A percentile compares a stretch with the other conserved stretches of the same genome.
These are phyloP conservation scores for Campylomormyrus numenius DNA, from an alignment of 2,113 vertebrate genomes.

Conservation along the genomic window DNA sequence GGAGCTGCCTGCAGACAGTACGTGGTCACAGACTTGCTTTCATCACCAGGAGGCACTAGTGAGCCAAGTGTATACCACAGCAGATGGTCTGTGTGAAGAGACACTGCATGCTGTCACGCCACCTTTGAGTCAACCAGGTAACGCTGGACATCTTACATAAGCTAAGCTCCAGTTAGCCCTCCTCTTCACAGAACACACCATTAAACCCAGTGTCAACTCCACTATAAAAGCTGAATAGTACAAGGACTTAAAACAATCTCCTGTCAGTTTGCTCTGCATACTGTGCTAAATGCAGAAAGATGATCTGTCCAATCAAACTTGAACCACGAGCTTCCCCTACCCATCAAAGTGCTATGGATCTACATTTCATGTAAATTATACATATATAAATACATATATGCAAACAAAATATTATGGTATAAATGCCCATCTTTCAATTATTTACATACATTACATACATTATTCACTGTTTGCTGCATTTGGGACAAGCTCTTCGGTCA, in stretches of 20 bases:
- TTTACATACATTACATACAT: not conserved
- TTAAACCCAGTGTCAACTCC: not conserved
- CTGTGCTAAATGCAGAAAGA: not conserved
- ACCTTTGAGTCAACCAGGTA: not conserved
- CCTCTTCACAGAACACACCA: not conserved
- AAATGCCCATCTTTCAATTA: not conserved
- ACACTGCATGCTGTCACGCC: not conserved
- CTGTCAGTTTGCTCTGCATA: not conserved
- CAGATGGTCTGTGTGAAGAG: not conserved
- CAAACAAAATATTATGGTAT: not conserved
- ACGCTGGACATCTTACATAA: not conserved
- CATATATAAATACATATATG: not conserved
- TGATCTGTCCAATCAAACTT: not conserved
- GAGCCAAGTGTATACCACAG: not conserved
- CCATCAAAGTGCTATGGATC: not conserved
- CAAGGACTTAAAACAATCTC: not conserved
- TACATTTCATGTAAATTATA: not conserved
- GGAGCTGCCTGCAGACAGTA: not conserved
- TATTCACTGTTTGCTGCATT: not conserved
- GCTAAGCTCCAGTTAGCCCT: not conserved
- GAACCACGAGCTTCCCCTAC: not conserved
- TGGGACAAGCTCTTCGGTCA: not conserved
- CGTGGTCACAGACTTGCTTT: not conserved
- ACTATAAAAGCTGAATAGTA: not conserved
- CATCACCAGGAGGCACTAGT: not conserved